phyloP scores from a whole-genome alignment of 2,888 invertebrate genomes.

The Nesidiocoris tenuis region DNA sequence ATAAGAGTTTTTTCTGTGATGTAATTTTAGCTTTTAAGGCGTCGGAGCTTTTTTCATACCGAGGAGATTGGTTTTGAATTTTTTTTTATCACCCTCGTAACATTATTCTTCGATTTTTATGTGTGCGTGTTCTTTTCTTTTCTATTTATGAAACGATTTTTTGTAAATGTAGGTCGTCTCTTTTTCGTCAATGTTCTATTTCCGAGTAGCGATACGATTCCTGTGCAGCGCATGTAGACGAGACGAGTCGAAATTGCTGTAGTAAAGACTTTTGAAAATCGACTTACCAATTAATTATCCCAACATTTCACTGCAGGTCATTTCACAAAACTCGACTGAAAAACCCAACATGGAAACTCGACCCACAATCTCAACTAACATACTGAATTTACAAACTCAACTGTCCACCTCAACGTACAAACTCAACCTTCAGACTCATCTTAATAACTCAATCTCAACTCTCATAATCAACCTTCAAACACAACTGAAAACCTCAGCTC shows the following conservation, averaged over 20 bases:
- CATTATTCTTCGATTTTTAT: neutral
- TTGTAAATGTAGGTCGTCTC: neutral
- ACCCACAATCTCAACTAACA: too few species aligned
- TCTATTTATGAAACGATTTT: constrained; percentile 3
- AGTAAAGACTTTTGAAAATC: too few species aligned
- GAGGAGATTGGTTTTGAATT: neutral
- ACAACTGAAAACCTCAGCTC: neutral
- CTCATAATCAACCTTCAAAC: neutral
- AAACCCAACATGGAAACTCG: too few species aligned
- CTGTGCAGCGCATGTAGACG: neutral
- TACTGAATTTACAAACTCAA: too few species aligned
- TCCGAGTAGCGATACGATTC: neutral
- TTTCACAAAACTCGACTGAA: too few species aligned
- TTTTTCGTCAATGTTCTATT: neutral
- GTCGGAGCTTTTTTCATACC: neutral
- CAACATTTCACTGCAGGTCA: too few species aligned
- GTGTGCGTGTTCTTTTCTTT: constrained; percentile 1
- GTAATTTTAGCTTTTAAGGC: neutral
- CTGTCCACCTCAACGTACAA: too few species aligned
- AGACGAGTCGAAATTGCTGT: neutral
- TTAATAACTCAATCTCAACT: neutral
- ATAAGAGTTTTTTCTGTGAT: constrained; percentile 22
- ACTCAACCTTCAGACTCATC: too few species aligned
- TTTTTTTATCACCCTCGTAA: neutral
- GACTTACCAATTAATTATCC: too few species aligned